Conservation (phyloP, 2,797 vertebrate species). For the Fistularia tabacaria region DNA sequence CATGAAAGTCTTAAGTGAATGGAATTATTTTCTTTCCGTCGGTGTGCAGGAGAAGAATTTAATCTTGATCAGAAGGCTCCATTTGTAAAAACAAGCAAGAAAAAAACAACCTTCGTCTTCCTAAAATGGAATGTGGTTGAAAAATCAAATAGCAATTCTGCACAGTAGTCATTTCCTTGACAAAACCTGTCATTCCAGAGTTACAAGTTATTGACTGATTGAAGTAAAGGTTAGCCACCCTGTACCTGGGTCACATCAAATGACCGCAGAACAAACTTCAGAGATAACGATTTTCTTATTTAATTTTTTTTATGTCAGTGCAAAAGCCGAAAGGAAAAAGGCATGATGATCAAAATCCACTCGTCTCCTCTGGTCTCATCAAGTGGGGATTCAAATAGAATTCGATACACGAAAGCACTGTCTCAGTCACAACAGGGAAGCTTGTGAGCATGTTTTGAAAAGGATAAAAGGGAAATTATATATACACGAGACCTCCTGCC, state of each 20-base stretch:
- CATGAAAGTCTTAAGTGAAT: too few relatives aligned
- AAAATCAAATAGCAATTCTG: not conserved
- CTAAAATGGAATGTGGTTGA: not conserved
- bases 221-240: constrained; percentile 1
- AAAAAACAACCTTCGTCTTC: not conserved
- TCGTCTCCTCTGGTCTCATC: constrained; percentile 22
- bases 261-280: constrained; percentile 9
- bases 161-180: not conserved
- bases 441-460: constrained; percentile 20
- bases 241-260: not conserved
- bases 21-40: too few relatives aligned
- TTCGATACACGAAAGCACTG: constrained; percentile 13
- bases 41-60: too few relatives aligned
- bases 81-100: too few relatives aligned
- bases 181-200: constrained; percentile 4
- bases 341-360: constrained; percentile 27
- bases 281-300: constrained; percentile 6
- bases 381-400: constrained; percentile 26
- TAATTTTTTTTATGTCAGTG: constrained; percentile 3
- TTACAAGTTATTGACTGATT: not conserved
- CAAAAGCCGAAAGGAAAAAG: constrained; percentile 19
- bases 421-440: constrained; percentile 19
- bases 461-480: constrained; percentile 18
- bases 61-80: too few relatives aligned
- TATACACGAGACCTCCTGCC: not conserved